Evolutionary conservation across 2,888 invertebrate species (phyloP), one percentile per base, ranked within the genome.

Genomic region (Opisthograptis luteolata): DNA sequence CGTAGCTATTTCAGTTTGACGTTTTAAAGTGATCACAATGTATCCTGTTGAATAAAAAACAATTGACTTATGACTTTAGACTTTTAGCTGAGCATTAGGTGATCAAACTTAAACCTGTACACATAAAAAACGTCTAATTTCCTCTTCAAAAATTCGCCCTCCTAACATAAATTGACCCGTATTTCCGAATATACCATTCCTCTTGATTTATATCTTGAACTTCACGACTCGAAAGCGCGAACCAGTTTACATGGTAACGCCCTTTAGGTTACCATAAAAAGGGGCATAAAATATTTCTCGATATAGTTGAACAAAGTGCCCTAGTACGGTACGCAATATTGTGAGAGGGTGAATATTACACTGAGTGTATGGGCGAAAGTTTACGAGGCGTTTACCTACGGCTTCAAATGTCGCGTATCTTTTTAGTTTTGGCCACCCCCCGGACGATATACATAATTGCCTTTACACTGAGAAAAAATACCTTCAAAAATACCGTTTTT

Each of bases 121-220:
- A n/a, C n/a, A n/a, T n/a, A 30, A 17, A 13, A 17, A 7, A 9
- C n/a, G 9, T 10, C 9, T 14, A 19, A 19, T 35, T 35, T 24
- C 22, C 22, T 25, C 17, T 17, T 19, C 25, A 4, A 20, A 36
- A 28, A 28, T 22, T 36, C 8, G 3, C 17, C 22, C 14, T 9
- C n/a, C 27, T 7, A 43, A 31, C 31, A 43, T 39, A n/a, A n/a
- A 37, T 39, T 17, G 43, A 39, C 43, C 36, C 36, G 31, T 31
- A 39, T 17, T 40, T 28, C 40, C 24, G 14, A 30, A 27, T 34
- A 22, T 19, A 15, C 42, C 42, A 45, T 49, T 47, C 19, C 12
- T 36, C 43, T 48, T 58, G 61, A 58, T 61, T 62, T 62, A 62
- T 62, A 53, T 30, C 12, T 46, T 60, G 62, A 54, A 59, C 62